Percentiles rank a stretch among this genome's conserved stretches.
Evolutionary conservation across 1,140 invertebrate species (phyloP).

Genomic region (Thalassaphorura encarpata): DNA sequence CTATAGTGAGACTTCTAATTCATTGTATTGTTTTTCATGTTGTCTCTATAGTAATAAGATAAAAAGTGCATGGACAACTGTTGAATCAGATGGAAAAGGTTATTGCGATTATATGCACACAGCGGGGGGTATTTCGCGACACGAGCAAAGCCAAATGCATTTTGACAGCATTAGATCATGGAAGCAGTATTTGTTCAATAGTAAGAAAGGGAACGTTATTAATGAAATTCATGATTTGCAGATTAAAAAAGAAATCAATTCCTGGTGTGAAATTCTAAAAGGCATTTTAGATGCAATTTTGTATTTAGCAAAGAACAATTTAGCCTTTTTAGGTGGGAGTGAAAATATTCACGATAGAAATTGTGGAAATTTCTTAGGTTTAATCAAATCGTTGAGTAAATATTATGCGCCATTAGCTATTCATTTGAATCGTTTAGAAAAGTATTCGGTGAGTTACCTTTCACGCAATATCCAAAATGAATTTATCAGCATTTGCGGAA

Average conservation of each 20-base stretch:
- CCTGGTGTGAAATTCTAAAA: neutral
- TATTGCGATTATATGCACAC: neutral
- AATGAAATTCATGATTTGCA: neutral
- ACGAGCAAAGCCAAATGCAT: neutral
- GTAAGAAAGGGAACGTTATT: neutral
- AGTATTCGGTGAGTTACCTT: neutral
- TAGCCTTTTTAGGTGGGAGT: neutral
- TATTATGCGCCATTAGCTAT: neutral
- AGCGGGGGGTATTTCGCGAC: neutral
- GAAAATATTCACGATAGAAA: neutral
- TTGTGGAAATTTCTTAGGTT: neutral
- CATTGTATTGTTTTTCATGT: too few species aligned
- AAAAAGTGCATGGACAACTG: neutral
- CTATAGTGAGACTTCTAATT: too few species aligned
- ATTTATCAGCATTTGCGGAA: neutral
- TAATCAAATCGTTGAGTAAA: neutral
- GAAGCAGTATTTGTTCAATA: neutral
- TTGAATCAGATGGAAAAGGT: neutral
- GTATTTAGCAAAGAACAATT: neutral
- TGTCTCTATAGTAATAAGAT: too few species aligned
- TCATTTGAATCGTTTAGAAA: constrained; percentile 5
- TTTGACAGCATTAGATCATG: neutral
- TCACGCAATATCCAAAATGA: neutral
- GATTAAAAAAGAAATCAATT: neutral
- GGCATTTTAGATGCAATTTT: neutral